Base-by-base conservation (phyloP, 2,797 vertebrate genomes). In the Pagetopsis macropterus region DNA sequence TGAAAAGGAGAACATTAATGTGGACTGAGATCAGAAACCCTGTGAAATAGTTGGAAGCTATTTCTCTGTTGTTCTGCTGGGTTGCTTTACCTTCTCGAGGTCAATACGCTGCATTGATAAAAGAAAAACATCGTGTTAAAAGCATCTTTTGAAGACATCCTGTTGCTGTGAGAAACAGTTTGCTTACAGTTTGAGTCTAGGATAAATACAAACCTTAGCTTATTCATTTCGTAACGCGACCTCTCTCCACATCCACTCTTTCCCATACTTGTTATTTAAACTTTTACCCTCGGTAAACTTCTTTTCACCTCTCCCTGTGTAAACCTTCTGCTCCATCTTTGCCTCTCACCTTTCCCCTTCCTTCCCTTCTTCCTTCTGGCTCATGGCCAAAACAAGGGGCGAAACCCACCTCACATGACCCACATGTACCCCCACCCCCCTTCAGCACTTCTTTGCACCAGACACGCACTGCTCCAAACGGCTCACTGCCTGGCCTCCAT, bases 381-480 rank as follows among this genome's bases (percentile, higher is more conserved):
- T 58, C 14, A 2, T 4, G 44, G 65, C 79, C 84, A 81, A 70
- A 65, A 13, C 19, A 49, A 17, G 41, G 69, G 19, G 67, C 62
- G 79, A 72, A 89, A 87, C 77, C 83, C 57, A 60, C 75, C 83
- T 90, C 90, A 86, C 83, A 84, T 91, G 91, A 91, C 78, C 74
- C 45, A 41, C 57, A 83, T 59, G 55, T 16, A n/a, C 43, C 19
- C 33, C 23, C 40, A 19, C 49, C 62, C 57, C 51, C 64, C 63
- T 63, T 27, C 33, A n/a, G n/a, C 54, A 1, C 72, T 62, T 51
- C 8, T 4, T 27, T 76, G 71, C 65, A 73, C 10, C 77, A 49
- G 17, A 11, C 75, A 21, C 63, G 46, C 63, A 52, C 61, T 65
- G 78, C 76, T 75, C 64, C 37, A 9, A 9, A 75, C 44, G 14